Base-by-base conservation (phyloP, 2,888 invertebrate species). In the Apotomis capreana region DNA sequence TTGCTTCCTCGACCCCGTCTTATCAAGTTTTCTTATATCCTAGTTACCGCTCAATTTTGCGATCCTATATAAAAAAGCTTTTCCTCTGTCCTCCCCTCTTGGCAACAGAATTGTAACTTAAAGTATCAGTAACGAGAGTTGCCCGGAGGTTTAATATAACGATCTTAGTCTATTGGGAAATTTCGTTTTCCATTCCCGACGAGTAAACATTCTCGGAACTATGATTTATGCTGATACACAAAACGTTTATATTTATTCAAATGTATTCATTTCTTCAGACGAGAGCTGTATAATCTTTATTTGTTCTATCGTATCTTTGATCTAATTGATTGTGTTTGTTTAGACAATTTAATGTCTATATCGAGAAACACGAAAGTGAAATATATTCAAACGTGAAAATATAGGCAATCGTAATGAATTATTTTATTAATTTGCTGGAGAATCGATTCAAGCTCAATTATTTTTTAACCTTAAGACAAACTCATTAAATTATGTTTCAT, bases 11-110 rank as follows among this genome's bases (percentile, higher is more conserved):
- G 82, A 83, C 84, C 26, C 83, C 87, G 86, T 87, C 88, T 88
- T 90, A 91, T 91, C 89, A 89, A 89, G 86, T 90, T 92, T 90
- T 90, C 88, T 87, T 90, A 89, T 88, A 90, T 87, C 84, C 86
- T 88, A 86, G 89, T 90, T 89, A 90, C 90, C 88, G 89, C 88
- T 90, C 89, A 90, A 91, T 91, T 91, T 90, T 85, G 83, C 79
- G 84, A 86, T 82, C 83, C 82, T 84, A 84, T 85, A 87, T 87
- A 87, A 88, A 88, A 62, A 89, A 87, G 84, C 84, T 85, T 86
- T 82, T 82, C 81, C 79, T 83, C 76, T 62, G 75, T 80, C 81
- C 80, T 84, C 83, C 86, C 84, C 83, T 86, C 83, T 78, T 83
- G 78, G 78, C 80, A 84, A 86, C 82, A 84, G 83, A 87, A 85